These are phyloP conservation scores for Coelogynopora nodosa DNA, from an alignment of 2,888 invertebrate species.

Conservation along the genomic window DNA sequence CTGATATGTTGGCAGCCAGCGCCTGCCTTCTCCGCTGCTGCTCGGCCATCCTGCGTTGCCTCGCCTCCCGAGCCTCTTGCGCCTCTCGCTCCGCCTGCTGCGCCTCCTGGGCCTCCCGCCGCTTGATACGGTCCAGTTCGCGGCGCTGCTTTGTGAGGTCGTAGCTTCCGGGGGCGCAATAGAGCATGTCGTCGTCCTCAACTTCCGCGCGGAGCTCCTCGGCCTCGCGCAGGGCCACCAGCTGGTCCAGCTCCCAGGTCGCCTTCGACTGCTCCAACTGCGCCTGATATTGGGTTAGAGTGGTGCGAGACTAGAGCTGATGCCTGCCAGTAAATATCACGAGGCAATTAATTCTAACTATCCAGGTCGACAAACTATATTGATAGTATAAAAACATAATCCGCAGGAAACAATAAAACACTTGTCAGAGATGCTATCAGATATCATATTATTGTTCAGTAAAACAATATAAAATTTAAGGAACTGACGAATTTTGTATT, in stretches of 20 bases:
- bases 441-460: too few species aligned
- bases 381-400: too few species aligned
- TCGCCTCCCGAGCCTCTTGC: conserved; percentile 4
- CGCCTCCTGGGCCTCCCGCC: conserved; percentile 38
- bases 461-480: too few species aligned
- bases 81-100: not conserved
- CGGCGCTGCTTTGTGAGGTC: conserved; percentile 64
- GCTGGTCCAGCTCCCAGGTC: conserved; percentile 42
- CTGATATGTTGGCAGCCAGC: not conserved
- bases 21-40: not conserved
- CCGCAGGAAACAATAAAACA: too few species aligned
- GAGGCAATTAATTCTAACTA: too few species aligned
- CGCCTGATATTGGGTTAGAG: conserved; percentile 26
- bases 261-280: conserved; percentile 42
- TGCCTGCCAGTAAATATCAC: too few species aligned
- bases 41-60: not conserved
- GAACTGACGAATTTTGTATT: too few species aligned
- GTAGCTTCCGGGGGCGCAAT: conserved; percentile 73
- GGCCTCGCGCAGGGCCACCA: conserved; percentile 64
- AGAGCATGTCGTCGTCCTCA: conserved; percentile 67
- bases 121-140: conserved; percentile 44
- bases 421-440: too few species aligned
- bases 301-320: too few species aligned
- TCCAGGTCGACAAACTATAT: too few species aligned
- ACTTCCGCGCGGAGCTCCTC: conserved; percentile 60